Evolutionary conservation across 2,888 invertebrate genomes (phyloP).

Genomic region (Cyaniris semiargus): DNA sequence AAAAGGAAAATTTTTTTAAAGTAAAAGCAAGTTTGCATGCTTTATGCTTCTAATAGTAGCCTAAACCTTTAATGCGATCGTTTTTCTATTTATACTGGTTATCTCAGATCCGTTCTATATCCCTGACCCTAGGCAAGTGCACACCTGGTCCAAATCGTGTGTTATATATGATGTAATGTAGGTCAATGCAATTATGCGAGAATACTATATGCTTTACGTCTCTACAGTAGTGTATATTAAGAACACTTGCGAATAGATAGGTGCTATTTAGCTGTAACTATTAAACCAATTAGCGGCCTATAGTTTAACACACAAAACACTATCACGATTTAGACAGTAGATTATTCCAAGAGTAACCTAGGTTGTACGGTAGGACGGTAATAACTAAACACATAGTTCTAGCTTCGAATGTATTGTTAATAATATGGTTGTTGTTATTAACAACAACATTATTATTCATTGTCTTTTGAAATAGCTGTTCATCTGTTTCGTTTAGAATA

Average conservation of each 20-base stretch:
- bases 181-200: slow-evolving; percentile 66
- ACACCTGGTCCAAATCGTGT: slow-evolving; percentile 52
- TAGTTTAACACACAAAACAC: neutral
- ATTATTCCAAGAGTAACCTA: neutral
- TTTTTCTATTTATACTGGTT: slow-evolving; percentile 14
- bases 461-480: neutral
- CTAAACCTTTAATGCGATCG: neutral
- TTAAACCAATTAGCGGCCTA: neutral
- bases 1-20: too few relatives aligned
- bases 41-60: too few relatives aligned
- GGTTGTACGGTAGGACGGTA: too few relatives aligned
- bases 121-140: slow-evolving; percentile 37
- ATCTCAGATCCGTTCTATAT: slow-evolving; percentile 12
- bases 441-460: neutral
- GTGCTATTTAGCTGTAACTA: slow-evolving; percentile 39
- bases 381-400: neutral
- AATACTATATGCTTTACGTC: slow-evolving; percentile 44
- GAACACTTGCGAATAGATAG: slow-evolving; percentile 53
- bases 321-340: neutral
- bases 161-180: slow-evolving; percentile 57
- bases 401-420: neutral
- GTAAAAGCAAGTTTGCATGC: too few relatives aligned
- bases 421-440: too few relatives aligned
- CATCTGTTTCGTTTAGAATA: neutral
- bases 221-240: slow-evolving; percentile 61